Base-by-base conservation (phyloP, 2,888 invertebrate species). In the Pandemis heparana region DNA sequence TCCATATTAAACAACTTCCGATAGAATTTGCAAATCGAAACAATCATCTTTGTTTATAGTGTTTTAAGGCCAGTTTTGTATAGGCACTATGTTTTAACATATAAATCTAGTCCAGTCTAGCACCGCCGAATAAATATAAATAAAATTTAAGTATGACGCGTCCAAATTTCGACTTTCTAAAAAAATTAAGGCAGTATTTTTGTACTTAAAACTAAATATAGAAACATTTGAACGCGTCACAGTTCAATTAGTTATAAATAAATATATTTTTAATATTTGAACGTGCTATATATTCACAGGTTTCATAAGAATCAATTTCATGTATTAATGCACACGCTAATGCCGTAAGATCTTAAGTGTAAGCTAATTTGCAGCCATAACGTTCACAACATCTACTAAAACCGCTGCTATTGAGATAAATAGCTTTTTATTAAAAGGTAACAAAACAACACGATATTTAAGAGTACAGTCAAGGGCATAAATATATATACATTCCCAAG, bases 51-150 rank as follows among this genome's bases (percentile, higher is more conserved):
- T 65, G 70, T 69, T 32, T 60, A 51, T 18, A 46, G 9, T 23
- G 10, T 64, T 16, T 32, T 76, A 78, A 77, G 75, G 77, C 76
- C 75, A 60, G 16, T 32, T 64, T 43, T 70, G 12, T 23, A 18
- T 3, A 78, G 77, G 77, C 79, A 78, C 79, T 76, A 74, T 48
- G 75, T 75, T 76, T 38, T 16, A 23, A 48, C 23, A 69, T 64
- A 43, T 69, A 64, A 56, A 62, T 53, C 64, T 68, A 41, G 38
- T 16, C 43, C 51, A 65, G 43, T 65, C 70, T 74, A 74, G 74
- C 74, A 74, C 74, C 74, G 56, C 60, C 41, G 41, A 62, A 43
- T 10, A 16, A 8, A 70, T 59, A 38, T 43, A 64, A 63, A 70
- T 59, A 63, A 46, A 38, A 63, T 38, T 48, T 64, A 51, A 64